Evolutionary conservation across 2,113 vertebrate genomes (phyloP).

Genomic region (Macaca fascicularis): DNA sequence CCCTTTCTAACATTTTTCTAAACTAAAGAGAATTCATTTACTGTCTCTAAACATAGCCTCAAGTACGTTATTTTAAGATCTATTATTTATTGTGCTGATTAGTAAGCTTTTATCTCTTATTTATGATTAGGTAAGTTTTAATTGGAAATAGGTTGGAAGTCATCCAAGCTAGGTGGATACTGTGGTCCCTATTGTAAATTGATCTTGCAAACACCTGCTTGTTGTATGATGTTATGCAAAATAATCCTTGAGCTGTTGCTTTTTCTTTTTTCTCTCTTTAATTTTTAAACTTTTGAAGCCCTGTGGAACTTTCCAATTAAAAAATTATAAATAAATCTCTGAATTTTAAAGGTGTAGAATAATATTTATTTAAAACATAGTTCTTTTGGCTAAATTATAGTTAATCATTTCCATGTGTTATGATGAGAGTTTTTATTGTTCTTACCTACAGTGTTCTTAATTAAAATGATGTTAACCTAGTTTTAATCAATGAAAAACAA

Average conservation of each 20-base stretch:
- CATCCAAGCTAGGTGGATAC: slow-evolving; percentile 70
- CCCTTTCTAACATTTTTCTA: slow-evolving; percentile 59
- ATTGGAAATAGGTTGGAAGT: slow-evolving; percentile 76
- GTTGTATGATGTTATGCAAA: slow-evolving; percentile 74
- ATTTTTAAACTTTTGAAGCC: slow-evolving; percentile 70
- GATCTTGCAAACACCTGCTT: slow-evolving; percentile 74
- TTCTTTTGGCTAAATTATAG: slow-evolving; percentile 46
- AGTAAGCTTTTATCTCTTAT: slow-evolving; percentile 81
- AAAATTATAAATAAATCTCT: slow-evolving; percentile 74
- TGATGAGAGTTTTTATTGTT: not conserved
- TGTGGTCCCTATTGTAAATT: slow-evolving; percentile 64
- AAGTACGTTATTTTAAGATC: slow-evolving; percentile 80
- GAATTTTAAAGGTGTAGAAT: slow-evolving; percentile 45
- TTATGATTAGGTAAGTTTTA: slow-evolving; percentile 81
- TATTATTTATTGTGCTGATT: slow-evolving; percentile 79
- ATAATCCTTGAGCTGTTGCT: slow-evolving; percentile 56
- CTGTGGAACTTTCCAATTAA: slow-evolving; percentile 70
- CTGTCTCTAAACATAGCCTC: slow-evolving; percentile 72
- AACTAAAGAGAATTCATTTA: slow-evolving; percentile 70
- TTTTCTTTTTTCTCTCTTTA: not conserved
- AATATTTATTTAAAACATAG: slow-evolving; percentile 47
- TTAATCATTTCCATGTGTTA: slow-evolving; percentile 29
- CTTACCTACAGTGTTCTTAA: not conserved
- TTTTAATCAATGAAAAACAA: not conserved
- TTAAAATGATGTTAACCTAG: not conserved